phyloP scores from a whole-genome alignment of 2,888 invertebrate species.

The Drosophila borborema region DNA sequence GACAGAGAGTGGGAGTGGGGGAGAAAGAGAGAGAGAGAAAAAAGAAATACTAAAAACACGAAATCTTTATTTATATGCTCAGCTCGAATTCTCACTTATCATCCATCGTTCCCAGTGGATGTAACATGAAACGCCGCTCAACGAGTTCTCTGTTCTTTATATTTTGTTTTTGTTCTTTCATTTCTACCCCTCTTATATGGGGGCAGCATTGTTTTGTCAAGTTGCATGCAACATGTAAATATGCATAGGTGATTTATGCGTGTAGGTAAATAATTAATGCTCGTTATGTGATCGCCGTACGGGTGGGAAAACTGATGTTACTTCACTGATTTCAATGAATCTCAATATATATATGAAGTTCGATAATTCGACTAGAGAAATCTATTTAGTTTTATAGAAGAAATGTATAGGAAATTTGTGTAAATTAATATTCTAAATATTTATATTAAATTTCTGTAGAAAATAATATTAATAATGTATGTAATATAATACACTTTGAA shows the following conservation, averaged over 20 bases:
- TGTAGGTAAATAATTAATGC: slow-evolving; percentile 20
- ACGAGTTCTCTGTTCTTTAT: slow-evolving; percentile 26
- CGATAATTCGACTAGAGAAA: not conserved
- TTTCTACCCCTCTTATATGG: slow-evolving; percentile 9
- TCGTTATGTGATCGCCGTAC: slow-evolving; percentile 4
- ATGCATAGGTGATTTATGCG: slow-evolving; percentile 14
- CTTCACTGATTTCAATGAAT: not conserved
- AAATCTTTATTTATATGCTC: slow-evolving; percentile 56
- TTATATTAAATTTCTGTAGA: not conserved
- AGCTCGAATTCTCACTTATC: slow-evolving; percentile 63
- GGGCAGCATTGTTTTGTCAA: slow-evolving; percentile 35
- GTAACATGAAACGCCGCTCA: slow-evolving; percentile 52
- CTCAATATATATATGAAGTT: not conserved
- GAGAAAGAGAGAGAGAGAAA: not conserved
- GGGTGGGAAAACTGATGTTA: not conserved
- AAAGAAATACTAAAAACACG: slow-evolving; percentile 23
- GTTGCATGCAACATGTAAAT: slow-evolving; percentile 40
- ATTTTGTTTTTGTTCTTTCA: slow-evolving; percentile 10
- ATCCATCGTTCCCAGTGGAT: slow-evolving; percentile 37
- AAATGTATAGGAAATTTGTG: not conserved
- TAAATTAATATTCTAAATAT: too few relatives aligned
- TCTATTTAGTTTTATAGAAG: not conserved
- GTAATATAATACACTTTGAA: not conserved
- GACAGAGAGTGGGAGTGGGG: not conserved
- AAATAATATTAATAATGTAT: not conserved